Evolutionary conservation across 2,797 vertebrate species (phyloP).

Genomic region (Sebastes iracundus): DNA sequence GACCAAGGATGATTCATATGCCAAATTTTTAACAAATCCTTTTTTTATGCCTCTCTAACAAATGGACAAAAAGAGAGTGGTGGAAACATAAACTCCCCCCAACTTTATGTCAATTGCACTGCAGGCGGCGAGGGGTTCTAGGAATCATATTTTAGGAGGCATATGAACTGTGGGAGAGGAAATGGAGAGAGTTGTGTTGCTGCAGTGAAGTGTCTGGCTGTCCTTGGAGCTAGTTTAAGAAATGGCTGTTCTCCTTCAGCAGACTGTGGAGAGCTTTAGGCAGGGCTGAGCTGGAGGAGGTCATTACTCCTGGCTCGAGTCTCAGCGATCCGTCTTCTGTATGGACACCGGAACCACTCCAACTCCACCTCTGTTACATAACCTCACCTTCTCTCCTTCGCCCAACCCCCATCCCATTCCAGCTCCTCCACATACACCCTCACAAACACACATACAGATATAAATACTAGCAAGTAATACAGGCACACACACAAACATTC

Average conservation of each 20-base stretch:
- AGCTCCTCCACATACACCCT: conserved; percentile 3
- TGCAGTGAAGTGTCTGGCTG: not conserved
- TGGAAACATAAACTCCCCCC: not conserved
- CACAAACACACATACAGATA: not conserved
- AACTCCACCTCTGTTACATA: conserved; percentile 40
- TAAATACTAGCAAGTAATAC: not conserved
- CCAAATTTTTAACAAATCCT: not conserved
- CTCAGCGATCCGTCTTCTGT: conserved; percentile 38
- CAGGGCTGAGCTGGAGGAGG: conserved; percentile 29
- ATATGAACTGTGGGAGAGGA: not conserved
- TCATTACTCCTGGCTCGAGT: conserved; percentile 49
- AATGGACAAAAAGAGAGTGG: not conserved
- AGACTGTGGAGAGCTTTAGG: conserved; percentile 34
- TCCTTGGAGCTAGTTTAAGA: conserved; percentile 36
- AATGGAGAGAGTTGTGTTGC: conserved; percentile 22
- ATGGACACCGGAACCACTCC: conserved; percentile 20
- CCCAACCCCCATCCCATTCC: not conserved
- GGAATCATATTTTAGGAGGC: conserved; percentile 17
- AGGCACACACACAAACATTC: conserved; percentile 17
- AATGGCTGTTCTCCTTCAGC: conserved; percentile 33
- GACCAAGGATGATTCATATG: not conserved
- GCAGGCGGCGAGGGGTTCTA: not conserved
- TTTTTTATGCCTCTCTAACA: not conserved
- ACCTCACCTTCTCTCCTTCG: not conserved
- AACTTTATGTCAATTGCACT: not conserved